phyloP scores from a whole-genome alignment of 2,113 vertebrate species.

The Solea solea region DNA sequence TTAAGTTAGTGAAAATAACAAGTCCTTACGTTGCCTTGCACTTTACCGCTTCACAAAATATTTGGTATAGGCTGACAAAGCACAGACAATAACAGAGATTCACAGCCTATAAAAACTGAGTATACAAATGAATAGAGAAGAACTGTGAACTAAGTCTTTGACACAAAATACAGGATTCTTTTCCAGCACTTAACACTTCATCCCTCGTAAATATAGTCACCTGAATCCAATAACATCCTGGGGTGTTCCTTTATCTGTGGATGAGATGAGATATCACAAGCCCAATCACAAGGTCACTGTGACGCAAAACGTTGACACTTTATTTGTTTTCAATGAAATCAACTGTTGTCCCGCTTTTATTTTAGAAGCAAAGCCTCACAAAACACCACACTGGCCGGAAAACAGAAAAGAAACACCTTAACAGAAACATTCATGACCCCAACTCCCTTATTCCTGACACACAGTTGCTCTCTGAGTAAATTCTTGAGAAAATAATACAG shows the following conservation, averaged over 20 bases:
- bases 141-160: background rate
- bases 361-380: background rate
- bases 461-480: conserved; percentile 35
- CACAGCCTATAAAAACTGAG: no score
- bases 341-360: conserved; percentile 5
- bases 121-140: no score
- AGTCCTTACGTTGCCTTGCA: conserved; percentile 22
- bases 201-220: background rate
- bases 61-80: conserved; percentile 16
- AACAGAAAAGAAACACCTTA: conserved; percentile 40
- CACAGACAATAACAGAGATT: no score
- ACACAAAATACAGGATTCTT: background rate
- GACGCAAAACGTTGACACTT: background rate
- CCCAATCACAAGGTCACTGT: conserved; percentile 22
- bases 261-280: conserved; percentile 5
- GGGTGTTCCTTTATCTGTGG: background rate
- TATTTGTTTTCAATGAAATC: background rate
- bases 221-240: background rate
- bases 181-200: background rate
- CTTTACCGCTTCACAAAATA: background rate
- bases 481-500: conserved; percentile 32
- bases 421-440: conserved; percentile 21
- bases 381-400: conserved; percentile 10
- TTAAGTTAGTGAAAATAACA: conserved; percentile 35
- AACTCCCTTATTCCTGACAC: conserved; percentile 17